phyloP scores from a whole-genome alignment of 1,140 invertebrate species.

The Pentalonia nigronervosa region DNA sequence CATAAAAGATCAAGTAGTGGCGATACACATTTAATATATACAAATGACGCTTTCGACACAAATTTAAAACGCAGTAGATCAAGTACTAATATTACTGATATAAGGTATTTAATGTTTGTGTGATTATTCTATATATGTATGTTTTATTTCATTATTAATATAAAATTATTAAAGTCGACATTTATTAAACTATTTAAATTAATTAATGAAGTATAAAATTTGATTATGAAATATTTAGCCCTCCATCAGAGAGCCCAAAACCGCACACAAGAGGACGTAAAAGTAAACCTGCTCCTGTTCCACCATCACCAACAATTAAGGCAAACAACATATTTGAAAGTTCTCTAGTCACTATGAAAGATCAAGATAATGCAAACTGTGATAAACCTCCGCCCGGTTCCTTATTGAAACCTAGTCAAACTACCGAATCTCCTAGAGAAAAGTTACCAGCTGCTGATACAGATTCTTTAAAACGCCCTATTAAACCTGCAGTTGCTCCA shows the following conservation, averaged over 20 bases:
- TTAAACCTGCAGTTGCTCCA: conserved; percentile 60
- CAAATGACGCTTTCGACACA: conserved; percentile 38
- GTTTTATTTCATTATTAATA: neutral
- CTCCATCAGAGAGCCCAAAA: conserved; percentile 75
- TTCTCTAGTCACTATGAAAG: neutral
- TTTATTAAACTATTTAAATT: neutral
- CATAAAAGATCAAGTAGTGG: conserved; percentile 62
- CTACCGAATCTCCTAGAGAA: conserved; percentile 35
- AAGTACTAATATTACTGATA: conserved; percentile 55
- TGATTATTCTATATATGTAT: neutral
- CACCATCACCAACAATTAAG: conserved; percentile 65
- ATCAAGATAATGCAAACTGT: conserved; percentile 44
- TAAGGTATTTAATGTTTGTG: conserved; percentile 22
- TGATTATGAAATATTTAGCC: conserved; percentile 65
- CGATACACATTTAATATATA: conserved; percentile 61
- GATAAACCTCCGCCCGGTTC: conserved; percentile 46
- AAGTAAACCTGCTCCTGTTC: conserved; percentile 75
- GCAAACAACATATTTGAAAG: conserved; percentile 39
- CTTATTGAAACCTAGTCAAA: conserved; percentile 35
- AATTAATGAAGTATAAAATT: neutral
- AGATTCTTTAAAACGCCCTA: conserved; percentile 51
- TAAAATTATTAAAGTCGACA: neutral
- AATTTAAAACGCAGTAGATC: conserved; percentile 56
- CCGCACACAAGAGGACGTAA: conserved; percentile 73
- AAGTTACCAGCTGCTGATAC: conserved; percentile 29